Evolutionary conservation across 1,140 invertebrate genomes (phyloP).

Genomic region (Zaprionus africanus): DNA sequence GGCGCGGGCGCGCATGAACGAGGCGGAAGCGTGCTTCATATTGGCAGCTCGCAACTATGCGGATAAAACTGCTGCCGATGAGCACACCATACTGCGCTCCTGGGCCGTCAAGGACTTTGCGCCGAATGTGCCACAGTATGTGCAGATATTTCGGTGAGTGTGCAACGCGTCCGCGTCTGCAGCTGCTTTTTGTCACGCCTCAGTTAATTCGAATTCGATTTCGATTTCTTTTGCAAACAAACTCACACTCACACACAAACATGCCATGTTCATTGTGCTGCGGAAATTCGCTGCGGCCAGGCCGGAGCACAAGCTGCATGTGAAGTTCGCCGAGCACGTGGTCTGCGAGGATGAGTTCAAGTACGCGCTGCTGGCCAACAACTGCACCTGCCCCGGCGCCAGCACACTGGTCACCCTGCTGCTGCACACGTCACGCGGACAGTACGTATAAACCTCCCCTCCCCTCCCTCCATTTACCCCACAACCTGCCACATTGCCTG

Average conservation of each 20-base stretch:
- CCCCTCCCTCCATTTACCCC: not conserved
- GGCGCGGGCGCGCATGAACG: constrained; percentile 96
- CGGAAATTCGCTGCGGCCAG: constrained; percentile 83
- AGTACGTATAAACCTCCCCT: constrained; percentile 85
- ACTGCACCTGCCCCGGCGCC: constrained; percentile 98
- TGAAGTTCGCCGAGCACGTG: constrained; percentile 98
- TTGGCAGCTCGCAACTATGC: constrained; percentile 97
- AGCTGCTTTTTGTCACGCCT: constrained; percentile 13
- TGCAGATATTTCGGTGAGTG: constrained; percentile 94
- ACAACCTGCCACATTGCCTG: not conserved
- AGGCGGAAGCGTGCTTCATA: constrained; percentile 98
- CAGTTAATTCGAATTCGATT: constrained; percentile 49
- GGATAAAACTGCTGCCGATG: constrained; percentile 98
- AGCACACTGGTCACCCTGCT: constrained; percentile 97
- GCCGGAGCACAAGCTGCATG: constrained; percentile 98
- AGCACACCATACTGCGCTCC: constrained; percentile 98
- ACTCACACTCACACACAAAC: constrained; percentile 22
- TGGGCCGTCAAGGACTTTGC: constrained; percentile 99
- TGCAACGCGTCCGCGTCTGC: not conserved
- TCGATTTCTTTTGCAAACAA: constrained; percentile 11
- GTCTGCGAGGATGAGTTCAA: constrained; percentile 99
- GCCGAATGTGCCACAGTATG: constrained; percentile 97
- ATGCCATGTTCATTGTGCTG: constrained; percentile 27
- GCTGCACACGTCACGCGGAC: constrained; percentile 97
- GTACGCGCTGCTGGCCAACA: constrained; percentile 98